These are phyloP conservation scores for Rafetus swinhoei DNA, from an alignment of 2,113 vertebrate species.

Conservation along the genomic window DNA sequence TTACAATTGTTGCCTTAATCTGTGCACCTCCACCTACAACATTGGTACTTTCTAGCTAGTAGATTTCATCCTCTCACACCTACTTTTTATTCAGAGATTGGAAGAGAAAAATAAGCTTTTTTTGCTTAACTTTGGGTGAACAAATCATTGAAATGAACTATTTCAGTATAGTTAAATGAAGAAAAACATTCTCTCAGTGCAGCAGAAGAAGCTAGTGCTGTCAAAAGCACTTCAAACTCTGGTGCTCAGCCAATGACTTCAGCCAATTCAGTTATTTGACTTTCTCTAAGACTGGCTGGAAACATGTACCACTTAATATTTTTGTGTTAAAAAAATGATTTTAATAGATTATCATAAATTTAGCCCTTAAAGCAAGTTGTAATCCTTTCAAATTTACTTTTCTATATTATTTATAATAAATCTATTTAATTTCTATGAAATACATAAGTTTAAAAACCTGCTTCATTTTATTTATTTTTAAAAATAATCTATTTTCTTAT, in stretches of 20 bases:
- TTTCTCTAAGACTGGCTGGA: not conserved
- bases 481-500: not conserved
- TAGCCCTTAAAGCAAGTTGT: not conserved
- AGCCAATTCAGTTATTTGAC: not conserved
- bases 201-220: not conserved
- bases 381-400: not conserved
- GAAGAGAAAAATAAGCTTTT: not conserved
- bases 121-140: not conserved
- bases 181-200: not conserved
- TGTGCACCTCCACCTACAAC: not conserved
- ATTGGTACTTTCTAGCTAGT: not conserved
- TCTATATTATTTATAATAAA: not conserved
- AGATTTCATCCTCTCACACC: not conserved
- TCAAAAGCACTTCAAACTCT: not conserved
- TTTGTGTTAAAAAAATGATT: not conserved
- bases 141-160: not conserved
- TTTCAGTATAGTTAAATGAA: not conserved
- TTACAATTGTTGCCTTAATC: not conserved
- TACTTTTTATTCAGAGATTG: not conserved
- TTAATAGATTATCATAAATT: not conserved
- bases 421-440: not conserved
- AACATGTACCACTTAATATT: not conserved
- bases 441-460: not conserved
- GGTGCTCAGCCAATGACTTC: not conserved
- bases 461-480: not conserved